phyloP scores from a whole-genome alignment of 2,113 vertebrate genomes.

The Sciurus niger region DNA sequence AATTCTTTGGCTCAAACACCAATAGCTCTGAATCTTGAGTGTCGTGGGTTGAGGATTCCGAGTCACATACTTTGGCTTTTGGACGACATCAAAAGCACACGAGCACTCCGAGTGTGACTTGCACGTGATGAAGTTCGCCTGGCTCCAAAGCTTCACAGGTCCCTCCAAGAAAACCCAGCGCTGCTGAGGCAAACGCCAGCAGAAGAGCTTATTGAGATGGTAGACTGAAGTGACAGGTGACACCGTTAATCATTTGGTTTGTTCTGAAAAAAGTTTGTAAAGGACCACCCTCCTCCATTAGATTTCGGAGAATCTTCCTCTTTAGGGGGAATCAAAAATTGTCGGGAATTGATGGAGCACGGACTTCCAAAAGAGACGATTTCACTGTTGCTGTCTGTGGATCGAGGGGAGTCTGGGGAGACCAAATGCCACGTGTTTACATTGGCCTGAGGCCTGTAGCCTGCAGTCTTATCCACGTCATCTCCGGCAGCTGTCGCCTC shows the following conservation, averaged over 20 bases:
- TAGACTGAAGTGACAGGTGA: constrained; percentile 57
- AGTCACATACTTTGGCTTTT: constrained; percentile 70
- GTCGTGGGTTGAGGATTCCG: constrained; percentile 73
- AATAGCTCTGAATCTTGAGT: constrained; percentile 72
- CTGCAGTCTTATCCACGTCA: constrained; percentile 84
- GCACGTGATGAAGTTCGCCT: constrained; percentile 76
- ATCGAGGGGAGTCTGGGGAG: constrained; percentile 91
- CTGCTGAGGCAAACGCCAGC: constrained; percentile 48
- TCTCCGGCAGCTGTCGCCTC: constrained; percentile 82
- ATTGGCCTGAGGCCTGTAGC: constrained; percentile 95
- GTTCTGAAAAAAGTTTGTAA: constrained; percentile 91
- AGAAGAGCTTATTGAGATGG: constrained; percentile 86
- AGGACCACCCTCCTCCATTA: constrained; percentile 88
- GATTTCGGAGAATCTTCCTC: constrained; percentile 90
- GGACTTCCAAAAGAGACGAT: constrained; percentile 95
- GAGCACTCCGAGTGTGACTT: constrained; percentile 75
- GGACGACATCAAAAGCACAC: constrained; percentile 74
- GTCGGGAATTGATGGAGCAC: constrained; percentile 95
- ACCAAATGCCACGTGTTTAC: constrained; percentile 90
- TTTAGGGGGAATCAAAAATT: constrained; percentile 95
- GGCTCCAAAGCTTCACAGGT: constrained; percentile 74
- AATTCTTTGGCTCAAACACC: constrained; percentile 82
- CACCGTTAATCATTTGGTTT: constrained; percentile 89
- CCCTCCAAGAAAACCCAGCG: constrained; percentile 79
- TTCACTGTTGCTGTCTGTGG: constrained; percentile 89